These are phyloP conservation scores for Pteromalus puparum DNA, from an alignment of 1,140 invertebrate species.

Conservation along the genomic window DNA sequence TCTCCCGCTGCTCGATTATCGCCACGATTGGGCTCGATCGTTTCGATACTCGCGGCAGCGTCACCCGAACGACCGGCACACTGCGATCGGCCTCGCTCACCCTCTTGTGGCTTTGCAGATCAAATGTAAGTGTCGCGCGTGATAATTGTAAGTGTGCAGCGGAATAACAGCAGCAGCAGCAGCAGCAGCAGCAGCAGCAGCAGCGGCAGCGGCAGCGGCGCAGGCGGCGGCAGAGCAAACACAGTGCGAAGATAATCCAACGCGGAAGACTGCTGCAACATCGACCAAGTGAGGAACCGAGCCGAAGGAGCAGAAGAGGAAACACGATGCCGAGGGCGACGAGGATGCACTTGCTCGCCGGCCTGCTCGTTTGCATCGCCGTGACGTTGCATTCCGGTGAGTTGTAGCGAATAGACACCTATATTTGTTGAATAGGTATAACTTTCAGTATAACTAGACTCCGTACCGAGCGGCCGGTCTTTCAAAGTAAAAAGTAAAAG, in stretches of 20 bases:
- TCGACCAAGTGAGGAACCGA: conserved; percentile 25
- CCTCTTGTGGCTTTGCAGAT: conserved; percentile 65
- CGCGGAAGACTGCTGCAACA: no score
- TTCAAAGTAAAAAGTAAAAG: no score
- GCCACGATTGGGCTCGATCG: not conserved
- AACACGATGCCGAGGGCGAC: conserved; percentile 64
- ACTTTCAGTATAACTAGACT: no score
- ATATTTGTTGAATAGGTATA: no score
- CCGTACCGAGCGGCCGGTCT: no score
- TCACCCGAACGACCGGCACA: not conserved
- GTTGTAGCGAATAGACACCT: conserved; percentile 52
- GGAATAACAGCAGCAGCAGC: conserved; percentile 51
- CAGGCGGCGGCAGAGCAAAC: no score
- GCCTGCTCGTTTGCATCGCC: conserved; percentile 64
- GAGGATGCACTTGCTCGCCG: conserved; percentile 60
- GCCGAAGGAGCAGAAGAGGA: conserved; percentile 50
- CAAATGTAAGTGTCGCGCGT: conserved; percentile 69
- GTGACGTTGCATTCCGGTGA: conserved; percentile 62
- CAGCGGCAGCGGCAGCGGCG: no score
- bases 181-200: conserved; percentile 16
- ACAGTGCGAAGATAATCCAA: no score
- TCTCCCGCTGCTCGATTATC: not conserved
- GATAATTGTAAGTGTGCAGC: conserved; percentile 58
- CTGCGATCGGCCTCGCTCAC: not conserved
- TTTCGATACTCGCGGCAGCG: not conserved